phyloP scores from a whole-genome alignment of 2,888 invertebrate species.

The Andrena dorsata region DNA sequence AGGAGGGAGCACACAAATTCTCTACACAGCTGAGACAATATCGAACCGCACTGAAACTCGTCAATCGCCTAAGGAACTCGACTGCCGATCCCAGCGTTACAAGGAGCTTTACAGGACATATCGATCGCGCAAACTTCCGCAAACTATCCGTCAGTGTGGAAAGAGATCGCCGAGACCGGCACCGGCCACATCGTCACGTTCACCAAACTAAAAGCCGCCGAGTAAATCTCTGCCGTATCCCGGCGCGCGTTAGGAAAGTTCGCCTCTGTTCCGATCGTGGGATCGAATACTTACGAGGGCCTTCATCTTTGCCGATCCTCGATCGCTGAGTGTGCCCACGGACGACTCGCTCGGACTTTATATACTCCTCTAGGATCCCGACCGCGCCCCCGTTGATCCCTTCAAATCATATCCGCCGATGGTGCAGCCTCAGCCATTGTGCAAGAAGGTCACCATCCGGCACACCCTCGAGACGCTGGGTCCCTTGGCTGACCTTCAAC shows the following conservation, averaged over 20 bases:
- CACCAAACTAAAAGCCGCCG: background rate
- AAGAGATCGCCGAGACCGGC: background rate
- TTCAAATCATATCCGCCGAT: conserved; percentile 83
- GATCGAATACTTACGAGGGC: conserved; percentile 81
- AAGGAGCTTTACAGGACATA: background rate
- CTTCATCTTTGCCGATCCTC: conserved; percentile 82
- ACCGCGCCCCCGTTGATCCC: conserved; percentile 83
- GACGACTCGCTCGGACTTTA: conserved; percentile 77
- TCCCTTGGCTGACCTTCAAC: conserved; percentile 64
- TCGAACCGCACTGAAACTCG: too few species aligned
- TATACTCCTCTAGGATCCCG: conserved; percentile 80
- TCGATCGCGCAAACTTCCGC: too few species aligned
- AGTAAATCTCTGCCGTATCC: background rate
- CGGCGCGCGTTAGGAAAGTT: background rate
- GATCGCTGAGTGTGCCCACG: conserved; percentile 81
- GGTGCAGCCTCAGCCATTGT: conserved; percentile 80
- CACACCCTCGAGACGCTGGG: conserved; percentile 74
- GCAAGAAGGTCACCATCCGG: conserved; percentile 82
- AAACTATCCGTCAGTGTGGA: too few species aligned
- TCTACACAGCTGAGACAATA: background rate
- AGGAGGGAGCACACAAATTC: background rate
- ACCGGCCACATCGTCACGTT: conserved; percentile 9
- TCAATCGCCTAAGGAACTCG: too few species aligned
- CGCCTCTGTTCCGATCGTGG: conserved; percentile 53
- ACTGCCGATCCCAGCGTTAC: background rate